phyloP scores from a whole-genome alignment of 37 sponge, comb jelly and placozoan species.

The Eunapius fragilis region DNA sequence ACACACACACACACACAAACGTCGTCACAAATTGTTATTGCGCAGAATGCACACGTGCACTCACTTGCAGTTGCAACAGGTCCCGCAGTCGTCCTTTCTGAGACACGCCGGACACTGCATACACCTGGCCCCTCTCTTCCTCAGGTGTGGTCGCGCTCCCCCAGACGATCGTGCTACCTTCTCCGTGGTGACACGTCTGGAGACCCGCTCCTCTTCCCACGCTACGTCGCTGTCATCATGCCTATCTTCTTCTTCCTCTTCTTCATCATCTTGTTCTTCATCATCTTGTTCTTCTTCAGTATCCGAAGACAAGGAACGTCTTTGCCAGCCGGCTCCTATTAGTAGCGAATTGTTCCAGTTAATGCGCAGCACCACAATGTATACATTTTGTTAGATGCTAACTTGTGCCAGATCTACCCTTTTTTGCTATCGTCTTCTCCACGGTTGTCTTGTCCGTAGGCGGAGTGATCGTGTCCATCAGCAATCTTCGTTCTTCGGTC shows the following conservation, averaged over 20 bases:
- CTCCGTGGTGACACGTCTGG: neutral
- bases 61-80: conserved; percentile 58
- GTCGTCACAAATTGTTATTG: neutral
- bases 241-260: neutral
- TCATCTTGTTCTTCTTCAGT: too few relatives aligned
- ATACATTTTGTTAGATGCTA: neutral
- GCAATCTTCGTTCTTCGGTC: neutral
- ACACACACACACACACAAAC: neutral
- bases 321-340: neutral
- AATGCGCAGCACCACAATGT: neutral
- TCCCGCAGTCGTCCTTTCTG: conserved; percentile 67
- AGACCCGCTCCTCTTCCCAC: neutral
- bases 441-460: neutral
- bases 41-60: neutral
- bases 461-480: neutral
- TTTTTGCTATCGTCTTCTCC: neutral
- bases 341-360: neutral
- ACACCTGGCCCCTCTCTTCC: conserved; percentile 73
- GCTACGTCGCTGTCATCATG: neutral
- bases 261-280: too few relatives aligned
- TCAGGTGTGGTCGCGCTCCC: neutral
- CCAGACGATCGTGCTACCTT: neutral
- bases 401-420: neutral
- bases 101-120: conserved; percentile 72
- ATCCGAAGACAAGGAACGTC: neutral